Base-by-base conservation (phyloP, 1,140 invertebrate species). In the Oedothorax gibbosus region DNA sequence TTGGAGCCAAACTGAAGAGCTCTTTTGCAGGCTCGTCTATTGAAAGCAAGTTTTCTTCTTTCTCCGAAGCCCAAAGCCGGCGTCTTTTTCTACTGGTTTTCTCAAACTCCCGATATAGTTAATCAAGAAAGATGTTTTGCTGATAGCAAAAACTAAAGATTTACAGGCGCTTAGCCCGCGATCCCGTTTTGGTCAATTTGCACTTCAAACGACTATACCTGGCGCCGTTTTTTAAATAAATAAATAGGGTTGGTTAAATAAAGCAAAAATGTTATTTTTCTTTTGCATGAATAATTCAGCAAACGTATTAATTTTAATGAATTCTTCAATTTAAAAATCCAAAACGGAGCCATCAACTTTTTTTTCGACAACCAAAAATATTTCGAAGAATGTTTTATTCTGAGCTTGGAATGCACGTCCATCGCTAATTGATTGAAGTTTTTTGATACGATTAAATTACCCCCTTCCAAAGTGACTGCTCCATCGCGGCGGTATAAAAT, bases 271-370 rank as follows among this genome's bases (percentile, higher is more conserved):
- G 20, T 21, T 60, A 20, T 66, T 73, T 72, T 75, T 66, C 56
- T 56, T 80, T 84, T 75, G 71, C 71, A 84, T 84, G 71, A 84
- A 84, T 84, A 84, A 84, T 84, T 84, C 71, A 84, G 71, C 50
- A 57, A 82, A 82, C 69, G 69, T 82, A 82, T 82, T 82, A 82
- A 82, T 82, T 82, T 82, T 82, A 82, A 82, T 82, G 80, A 73
- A 82, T 82, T 82, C 65, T 69, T 73, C 54, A 60, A 72, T 82
- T 82, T 82, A 82, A 82, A 82, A 82, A 82, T 82, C 68, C 21
- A 69, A 71, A 56, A n/a, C 66, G 21, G 14, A 57, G 66, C 68
- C 56, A 57, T 66, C 64, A 79, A 73, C 49, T 62, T 64, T 60
- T 82, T 71, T 79, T 66, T 54, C 18, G 53, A 21, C n/a, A 56